A percentile compares a stretch with the other conserved stretches of the same genome.
phyloP scores from a whole-genome alignment of 2,888 invertebrate genomes.

The Frankliniella fusca region DNA sequence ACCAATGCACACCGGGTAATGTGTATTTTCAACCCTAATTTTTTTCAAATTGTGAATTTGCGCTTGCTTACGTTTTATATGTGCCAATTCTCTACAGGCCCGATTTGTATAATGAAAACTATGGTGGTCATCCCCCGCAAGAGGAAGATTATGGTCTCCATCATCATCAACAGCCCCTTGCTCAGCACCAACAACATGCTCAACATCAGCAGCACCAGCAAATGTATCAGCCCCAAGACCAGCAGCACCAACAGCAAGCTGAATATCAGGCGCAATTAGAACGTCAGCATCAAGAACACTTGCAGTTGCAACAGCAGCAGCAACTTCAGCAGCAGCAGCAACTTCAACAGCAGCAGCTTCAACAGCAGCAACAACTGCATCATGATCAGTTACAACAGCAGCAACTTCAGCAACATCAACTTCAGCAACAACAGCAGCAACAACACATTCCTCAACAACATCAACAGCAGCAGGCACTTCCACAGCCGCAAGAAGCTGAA shows the following conservation, averaged over 20 bases:
- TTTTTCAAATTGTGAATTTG: background rate
- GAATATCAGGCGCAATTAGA: constrained; percentile 27
- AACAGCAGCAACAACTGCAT: constrained; percentile 34
- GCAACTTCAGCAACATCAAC: constrained; percentile 33
- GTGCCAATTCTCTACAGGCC: background rate
- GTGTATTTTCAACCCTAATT: background rate
- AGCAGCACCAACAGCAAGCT: background rate
- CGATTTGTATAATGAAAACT: constrained; percentile 37
- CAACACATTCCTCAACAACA: constrained; percentile 44
- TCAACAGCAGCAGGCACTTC: constrained; percentile 35
- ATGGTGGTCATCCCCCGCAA: constrained; percentile 27
- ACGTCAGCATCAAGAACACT: constrained; percentile 38
- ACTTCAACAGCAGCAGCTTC: constrained; percentile 37
- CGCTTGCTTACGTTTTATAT: background rate
- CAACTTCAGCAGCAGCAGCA: constrained; percentile 32
- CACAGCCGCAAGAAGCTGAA: constrained; percentile 15
- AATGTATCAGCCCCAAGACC: background rate
- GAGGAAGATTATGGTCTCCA: background rate
- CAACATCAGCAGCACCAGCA: background rate
- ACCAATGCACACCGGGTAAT: constrained; percentile 38
- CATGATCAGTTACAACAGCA: constrained; percentile 34
- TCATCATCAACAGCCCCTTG: background rate
- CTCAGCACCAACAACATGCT: no score
- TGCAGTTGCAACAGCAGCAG: constrained; percentile 36
- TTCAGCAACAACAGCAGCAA: constrained; percentile 34